Base-by-base conservation (phyloP, 2,113 vertebrate species). In the Tetrax tetrax region DNA sequence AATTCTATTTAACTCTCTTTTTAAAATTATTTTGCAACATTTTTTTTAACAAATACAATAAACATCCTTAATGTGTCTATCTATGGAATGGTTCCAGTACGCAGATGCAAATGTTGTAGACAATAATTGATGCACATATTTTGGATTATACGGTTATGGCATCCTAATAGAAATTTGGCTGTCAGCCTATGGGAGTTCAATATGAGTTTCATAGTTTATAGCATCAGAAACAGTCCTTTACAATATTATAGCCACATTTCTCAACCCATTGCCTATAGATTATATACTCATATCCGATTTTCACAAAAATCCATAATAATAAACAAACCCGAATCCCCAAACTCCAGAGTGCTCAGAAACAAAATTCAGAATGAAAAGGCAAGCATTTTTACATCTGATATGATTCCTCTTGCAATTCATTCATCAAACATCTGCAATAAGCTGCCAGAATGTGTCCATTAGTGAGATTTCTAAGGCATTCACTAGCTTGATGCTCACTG, bases 391-490 rank as follows among this genome's bases (percentile, higher is more conserved):
- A 90, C 43, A 94, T 78, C 48, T 95, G 87, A 89, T 94, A 80
- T 45, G 82, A 93, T 91, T 96, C 81, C 33, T 91, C 50, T 81
- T 43, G 83, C 75, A 94, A 96, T 94, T 85, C 94, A 96, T 94
- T 96, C 89, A 95, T 95, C 89, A 96, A 94, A 96, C 76, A 89
- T 90, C 87, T 95, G 75, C 93, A 97, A 93, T 60, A 95, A 97
- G 87, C 91, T 95, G 89, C 91, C 92, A 93, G 75, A 94, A 96
- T 5, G 8, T 61, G 71, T 90, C 91, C 91, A 97, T 96, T 95
- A 94, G 91, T 90, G 92, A 84, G 72, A 93, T 90, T 96, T 93
- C 94, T 63, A 71, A 24, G 37, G 82, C 74, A 81, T 90, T 91
- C 83, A 83, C 79, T 59, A 78, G 38, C 93, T 72, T 74, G 57